Conservation (phyloP, 2,888 invertebrate genomes). For the Napeogenes sylphis region DNA sequence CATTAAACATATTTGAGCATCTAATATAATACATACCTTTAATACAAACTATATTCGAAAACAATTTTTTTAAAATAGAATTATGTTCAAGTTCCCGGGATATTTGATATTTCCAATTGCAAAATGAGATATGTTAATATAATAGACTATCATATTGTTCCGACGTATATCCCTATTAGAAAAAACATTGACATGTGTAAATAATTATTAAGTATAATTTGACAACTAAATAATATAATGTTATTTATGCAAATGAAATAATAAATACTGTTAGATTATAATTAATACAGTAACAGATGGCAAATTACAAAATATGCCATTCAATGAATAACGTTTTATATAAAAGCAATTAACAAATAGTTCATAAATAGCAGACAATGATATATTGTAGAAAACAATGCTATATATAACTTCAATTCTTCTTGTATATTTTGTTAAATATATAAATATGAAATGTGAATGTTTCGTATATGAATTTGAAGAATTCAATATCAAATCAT, state of each 20-base stretch:
- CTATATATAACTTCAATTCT: neutral
- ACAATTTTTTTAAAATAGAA: neutral
- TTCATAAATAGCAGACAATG: neutral
- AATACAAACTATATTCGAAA: constrained; percentile 1
- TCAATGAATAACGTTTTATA: neutral
- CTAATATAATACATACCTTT: neutral
- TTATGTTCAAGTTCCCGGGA: neutral
- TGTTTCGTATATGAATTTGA: constrained; percentile 1
- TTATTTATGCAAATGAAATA: too few species aligned
- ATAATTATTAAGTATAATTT: too few species aligned
- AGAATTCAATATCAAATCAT: constrained; percentile 16
- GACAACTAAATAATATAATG: too few species aligned
- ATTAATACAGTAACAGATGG: too few species aligned
- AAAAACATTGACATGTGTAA: too few species aligned
- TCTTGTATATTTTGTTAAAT: neutral
- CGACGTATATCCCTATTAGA: too few species aligned
- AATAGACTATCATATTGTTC: neutral
- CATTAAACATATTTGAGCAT: neutral
- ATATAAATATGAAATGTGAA: too few species aligned
- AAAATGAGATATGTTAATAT: constrained; percentile 3
- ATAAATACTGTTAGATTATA: too few species aligned
- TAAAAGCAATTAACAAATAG: neutral
- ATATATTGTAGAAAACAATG: too few species aligned
- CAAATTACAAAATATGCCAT: too few species aligned
- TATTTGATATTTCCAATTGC: neutral